Conservation (phyloP, 2,113 vertebrate genomes). For the Struthio camelus region DNA sequence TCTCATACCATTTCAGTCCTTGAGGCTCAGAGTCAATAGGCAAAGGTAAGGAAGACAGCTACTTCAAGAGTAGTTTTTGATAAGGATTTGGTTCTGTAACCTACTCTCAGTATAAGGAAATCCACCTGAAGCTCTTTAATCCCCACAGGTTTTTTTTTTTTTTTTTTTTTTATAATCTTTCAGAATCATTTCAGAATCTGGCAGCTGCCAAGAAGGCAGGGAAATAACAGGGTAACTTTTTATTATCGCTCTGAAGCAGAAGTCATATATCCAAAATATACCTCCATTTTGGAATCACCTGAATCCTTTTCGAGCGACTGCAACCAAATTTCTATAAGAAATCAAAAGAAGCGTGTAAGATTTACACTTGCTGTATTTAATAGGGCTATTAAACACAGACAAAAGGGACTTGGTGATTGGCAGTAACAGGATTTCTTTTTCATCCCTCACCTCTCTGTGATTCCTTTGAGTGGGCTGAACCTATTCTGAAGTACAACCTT, state of each 20-base stretch:
- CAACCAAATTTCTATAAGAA: neutral
- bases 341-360: neutral
- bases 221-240: neutral
- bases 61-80: neutral
- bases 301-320: neutral
- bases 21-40: neutral
- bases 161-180: neutral
- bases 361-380: slow-evolving; percentile 26
- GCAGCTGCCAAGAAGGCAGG: neutral
- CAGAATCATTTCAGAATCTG: neutral
- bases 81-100: neutral
- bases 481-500: neutral
- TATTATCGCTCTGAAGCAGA: neutral
- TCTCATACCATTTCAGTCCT: neutral
- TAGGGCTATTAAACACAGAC: neutral
- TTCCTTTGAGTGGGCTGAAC: neutral
- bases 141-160: neutral
- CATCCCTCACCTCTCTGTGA: neutral
- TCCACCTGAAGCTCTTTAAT: neutral
- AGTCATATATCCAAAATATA: neutral
- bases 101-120: neutral
- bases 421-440: neutral
- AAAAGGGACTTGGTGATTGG: slow-evolving; percentile 1
- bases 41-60: neutral
- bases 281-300: neutral